phyloP scores from a whole-genome alignment of 1,140 invertebrate species.

The Cecropterus lyciades region DNA sequence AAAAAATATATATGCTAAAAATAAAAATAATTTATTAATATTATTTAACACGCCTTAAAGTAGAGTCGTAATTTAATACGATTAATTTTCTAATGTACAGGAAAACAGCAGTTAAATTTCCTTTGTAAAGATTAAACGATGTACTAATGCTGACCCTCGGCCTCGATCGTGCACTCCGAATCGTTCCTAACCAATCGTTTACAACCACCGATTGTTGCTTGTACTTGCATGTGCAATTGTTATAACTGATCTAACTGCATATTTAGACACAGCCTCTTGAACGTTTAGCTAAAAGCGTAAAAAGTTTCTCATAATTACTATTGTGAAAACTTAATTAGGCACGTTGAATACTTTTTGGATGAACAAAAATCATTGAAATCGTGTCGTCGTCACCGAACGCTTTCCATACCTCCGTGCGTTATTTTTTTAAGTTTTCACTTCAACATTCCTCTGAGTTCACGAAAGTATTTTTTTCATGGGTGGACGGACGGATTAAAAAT shows the following conservation, averaged over 20 bases:
- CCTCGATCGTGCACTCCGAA: conserved; percentile 66
- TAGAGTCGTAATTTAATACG: too few relatives aligned
- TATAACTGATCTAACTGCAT: conserved; percentile 58
- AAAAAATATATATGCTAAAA: too few relatives aligned
- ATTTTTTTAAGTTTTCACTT: too few relatives aligned
- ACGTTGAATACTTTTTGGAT: too few relatives aligned
- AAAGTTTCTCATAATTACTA: background rate
- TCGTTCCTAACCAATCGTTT: conserved; percentile 68
- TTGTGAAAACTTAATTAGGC: too few relatives aligned
- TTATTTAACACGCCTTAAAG: too few relatives aligned
- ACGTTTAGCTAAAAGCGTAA: background rate
- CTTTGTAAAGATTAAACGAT: conserved; percentile 25
- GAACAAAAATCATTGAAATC: too few relatives aligned
- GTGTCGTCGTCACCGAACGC: too few relatives aligned
- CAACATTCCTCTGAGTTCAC: too few relatives aligned
- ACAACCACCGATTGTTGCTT: conserved; percentile 57
- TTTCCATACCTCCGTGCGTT: too few relatives aligned
- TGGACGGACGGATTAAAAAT: conserved; percentile 9
- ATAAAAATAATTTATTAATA: too few relatives aligned
- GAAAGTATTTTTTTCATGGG: background rate
- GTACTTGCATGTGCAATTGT: conserved; percentile 55
- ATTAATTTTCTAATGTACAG: too few relatives aligned
- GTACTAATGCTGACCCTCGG: conserved; percentile 67
- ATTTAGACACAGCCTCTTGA: conserved; percentile 3
- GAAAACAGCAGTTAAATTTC: background rate